phyloP scores from a whole-genome alignment of 2,888 invertebrate genomes.

The Clepsis dumicolana region DNA sequence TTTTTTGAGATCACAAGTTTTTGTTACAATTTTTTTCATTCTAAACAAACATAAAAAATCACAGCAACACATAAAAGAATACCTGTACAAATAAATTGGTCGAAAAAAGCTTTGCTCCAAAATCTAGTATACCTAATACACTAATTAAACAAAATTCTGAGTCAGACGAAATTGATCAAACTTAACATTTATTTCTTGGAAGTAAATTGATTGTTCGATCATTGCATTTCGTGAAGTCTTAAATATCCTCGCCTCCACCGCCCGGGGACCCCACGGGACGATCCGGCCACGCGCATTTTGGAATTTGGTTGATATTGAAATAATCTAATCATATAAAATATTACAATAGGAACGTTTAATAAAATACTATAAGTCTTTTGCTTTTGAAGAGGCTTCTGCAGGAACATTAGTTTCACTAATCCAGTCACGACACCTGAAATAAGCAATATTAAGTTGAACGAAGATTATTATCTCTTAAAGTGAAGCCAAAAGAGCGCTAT shows the following conservation, averaged over 20 bases:
- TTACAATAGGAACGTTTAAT: slow-evolving; percentile 63
- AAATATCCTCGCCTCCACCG: neutral
- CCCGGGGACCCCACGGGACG: slow-evolving; percentile 26
- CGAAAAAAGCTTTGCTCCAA: neutral
- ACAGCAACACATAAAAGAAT: slow-evolving; percentile 44
- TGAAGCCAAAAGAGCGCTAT: too few relatives aligned
- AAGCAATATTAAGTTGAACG: slow-evolving; percentile 45
- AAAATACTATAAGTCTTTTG: slow-evolving; percentile 82
- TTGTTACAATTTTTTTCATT: neutral
- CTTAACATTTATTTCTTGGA: slow-evolving; percentile 35
- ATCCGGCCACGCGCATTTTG: slow-evolving; percentile 25
- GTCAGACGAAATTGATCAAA: slow-evolving; percentile 31
- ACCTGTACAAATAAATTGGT: slow-evolving; percentile 31
- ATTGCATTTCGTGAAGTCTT: neutral
- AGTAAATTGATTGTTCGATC: slow-evolving; percentile 27
- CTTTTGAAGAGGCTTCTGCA: slow-evolving; percentile 57
- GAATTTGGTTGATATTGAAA: slow-evolving; percentile 8
- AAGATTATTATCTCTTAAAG: too few relatives aligned
- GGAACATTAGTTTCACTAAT: slow-evolving; percentile 62
- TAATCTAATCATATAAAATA: slow-evolving; percentile 55
- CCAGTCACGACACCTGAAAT: slow-evolving; percentile 63
- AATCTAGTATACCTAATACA: neutral
- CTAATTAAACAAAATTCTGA: slow-evolving; percentile 12
- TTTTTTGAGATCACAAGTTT: slow-evolving; percentile 39
- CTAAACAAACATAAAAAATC: slow-evolving; percentile 28